phyloP scores from a whole-genome alignment of 2,888 invertebrate species.

The Graphium colonna region DNA sequence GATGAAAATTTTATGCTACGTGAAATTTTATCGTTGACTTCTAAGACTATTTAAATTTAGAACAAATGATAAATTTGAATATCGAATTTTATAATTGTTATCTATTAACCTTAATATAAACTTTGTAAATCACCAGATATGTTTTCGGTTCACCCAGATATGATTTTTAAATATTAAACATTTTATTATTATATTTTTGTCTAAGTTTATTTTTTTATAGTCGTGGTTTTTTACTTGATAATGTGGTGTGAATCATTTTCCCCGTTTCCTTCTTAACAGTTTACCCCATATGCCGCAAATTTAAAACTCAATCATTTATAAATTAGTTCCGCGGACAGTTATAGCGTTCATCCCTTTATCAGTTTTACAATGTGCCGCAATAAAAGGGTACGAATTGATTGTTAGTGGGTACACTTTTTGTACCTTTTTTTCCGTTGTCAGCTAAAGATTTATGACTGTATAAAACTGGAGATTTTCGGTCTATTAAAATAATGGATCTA shows the following conservation, averaged over 20 bases:
- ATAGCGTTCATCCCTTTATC: conserved; percentile 74
- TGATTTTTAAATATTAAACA: no score
- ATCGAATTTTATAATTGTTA: no score
- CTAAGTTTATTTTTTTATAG: no score
- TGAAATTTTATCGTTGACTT: background rate
- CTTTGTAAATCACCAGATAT: no score
- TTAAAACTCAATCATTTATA: conserved; percentile 78
- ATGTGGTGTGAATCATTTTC: conserved; percentile 17
- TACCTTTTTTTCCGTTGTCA: conserved; percentile 54
- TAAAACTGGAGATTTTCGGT: conserved; percentile 31
- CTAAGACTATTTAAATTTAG: no score
- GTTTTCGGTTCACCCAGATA: no score
- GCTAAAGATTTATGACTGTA: conserved; percentile 51
- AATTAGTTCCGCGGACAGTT: conserved; percentile 77
- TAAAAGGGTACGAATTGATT: conserved; percentile 73
- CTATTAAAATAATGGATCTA: conserved; percentile 50
- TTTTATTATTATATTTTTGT: no score
- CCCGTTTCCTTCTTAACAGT: conserved; percentile 29
- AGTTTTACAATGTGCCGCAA: conserved; percentile 68
- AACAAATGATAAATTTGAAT: no score
- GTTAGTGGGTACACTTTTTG: conserved; percentile 55
- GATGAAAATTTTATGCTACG: no score
- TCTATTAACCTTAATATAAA: no score
- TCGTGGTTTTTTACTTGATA: no score
- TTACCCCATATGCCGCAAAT: conserved; percentile 45